phyloP scores from a whole-genome alignment of 2,888 invertebrate genomes.

The Hermaeophaga mercurialis region DNA sequence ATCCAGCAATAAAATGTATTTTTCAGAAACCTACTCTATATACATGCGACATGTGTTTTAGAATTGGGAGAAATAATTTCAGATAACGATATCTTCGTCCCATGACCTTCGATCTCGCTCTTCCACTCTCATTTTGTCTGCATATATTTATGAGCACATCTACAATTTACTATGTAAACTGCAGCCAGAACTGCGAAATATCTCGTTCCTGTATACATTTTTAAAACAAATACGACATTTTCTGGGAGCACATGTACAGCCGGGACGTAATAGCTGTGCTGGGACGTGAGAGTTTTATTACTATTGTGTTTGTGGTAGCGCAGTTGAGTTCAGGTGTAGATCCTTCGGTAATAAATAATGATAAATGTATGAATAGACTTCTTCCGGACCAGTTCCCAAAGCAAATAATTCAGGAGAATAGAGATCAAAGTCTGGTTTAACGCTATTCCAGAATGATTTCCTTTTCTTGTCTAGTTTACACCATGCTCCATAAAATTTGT shows the following conservation, averaged over 20 bases:
- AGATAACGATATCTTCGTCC: slow-evolving; percentile 22
- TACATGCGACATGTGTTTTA: slow-evolving; percentile 22
- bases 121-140: slow-evolving; percentile 24
- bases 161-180: slow-evolving; percentile 31
- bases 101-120: slow-evolving; percentile 20
- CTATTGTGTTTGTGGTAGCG: slow-evolving; percentile 45
- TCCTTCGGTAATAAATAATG: slow-evolving; percentile 42
- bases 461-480: slow-evolving; percentile 6
- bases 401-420: background rate
- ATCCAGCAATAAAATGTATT: background rate
- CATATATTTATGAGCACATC: slow-evolving; percentile 29
- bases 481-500: slow-evolving; percentile 1
- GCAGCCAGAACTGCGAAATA: slow-evolving; percentile 34
- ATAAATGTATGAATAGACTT: slow-evolving; percentile 36
- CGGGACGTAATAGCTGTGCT: slow-evolving; percentile 44
- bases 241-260: slow-evolving; percentile 47
- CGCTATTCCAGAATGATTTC: background rate
- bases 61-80: slow-evolving; percentile 21
- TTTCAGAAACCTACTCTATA: background rate
- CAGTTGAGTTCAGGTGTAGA: slow-evolving; percentile 43
- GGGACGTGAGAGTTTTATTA: slow-evolving; percentile 52
- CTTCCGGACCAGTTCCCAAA: background rate
- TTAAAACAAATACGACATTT: slow-evolving; percentile 50
- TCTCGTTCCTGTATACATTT: slow-evolving; percentile 45
- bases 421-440: slow-evolving; percentile 1